Evolutionary conservation across 2,797 vertebrate species (phyloP).

Genomic region (Odontamblyopus rebecca): DNA sequence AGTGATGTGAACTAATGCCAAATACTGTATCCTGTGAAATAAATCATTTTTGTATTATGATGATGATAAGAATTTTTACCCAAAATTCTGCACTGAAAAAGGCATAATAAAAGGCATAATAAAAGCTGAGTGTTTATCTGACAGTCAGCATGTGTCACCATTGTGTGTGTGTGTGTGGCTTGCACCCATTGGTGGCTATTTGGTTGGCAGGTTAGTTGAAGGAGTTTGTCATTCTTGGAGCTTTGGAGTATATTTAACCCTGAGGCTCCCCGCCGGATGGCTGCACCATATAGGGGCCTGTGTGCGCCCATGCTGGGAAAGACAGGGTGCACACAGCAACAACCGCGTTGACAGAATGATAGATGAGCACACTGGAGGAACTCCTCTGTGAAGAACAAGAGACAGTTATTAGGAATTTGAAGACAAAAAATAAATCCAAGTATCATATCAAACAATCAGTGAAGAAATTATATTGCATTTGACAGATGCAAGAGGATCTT

Average conservation of each 20-base stretch:
- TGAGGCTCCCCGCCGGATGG: constrained; percentile 62
- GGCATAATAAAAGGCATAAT: background rate
- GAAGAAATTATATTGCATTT: background rate
- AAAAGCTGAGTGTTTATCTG: constrained; percentile 51
- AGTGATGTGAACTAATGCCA: too few species aligned
- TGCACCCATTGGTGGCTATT: constrained; percentile 30
- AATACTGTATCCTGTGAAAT: background rate
- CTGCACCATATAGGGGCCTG: constrained; percentile 71
- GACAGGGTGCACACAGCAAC: constrained; percentile 37
- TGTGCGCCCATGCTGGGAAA: constrained; percentile 34
- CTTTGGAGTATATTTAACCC: constrained; percentile 74
- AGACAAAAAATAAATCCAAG: constrained; percentile 1
- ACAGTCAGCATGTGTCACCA: constrained; percentile 32
- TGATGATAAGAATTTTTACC: background rate
- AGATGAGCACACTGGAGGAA: constrained; percentile 51
- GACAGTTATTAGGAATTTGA: constrained; percentile 15
- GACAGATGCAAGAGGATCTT: background rate
- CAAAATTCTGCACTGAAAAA: background rate
- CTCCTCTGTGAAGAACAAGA: constrained; percentile 25
- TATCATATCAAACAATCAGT: background rate
- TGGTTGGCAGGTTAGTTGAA: constrained; percentile 47
- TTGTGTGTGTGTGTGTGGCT: constrained; percentile 28
- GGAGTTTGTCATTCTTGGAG: constrained; percentile 52
- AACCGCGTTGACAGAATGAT: constrained; percentile 62
- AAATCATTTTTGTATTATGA: background rate